phyloP scores from a whole-genome alignment of 2,797 vertebrate genomes.

The Myripristis jacobus region DNA sequence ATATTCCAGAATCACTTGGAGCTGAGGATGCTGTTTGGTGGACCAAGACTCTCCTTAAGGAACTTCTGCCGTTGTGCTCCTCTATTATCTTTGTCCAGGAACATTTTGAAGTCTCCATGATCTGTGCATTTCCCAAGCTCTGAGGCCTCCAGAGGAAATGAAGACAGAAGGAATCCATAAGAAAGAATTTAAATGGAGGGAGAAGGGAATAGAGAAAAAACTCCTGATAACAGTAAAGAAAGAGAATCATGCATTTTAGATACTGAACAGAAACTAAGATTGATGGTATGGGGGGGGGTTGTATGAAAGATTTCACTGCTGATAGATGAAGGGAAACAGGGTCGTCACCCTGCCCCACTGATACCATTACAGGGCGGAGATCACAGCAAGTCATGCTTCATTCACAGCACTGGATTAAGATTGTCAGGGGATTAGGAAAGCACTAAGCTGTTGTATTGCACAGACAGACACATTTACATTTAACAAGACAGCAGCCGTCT shows the following conservation, averaged over 20 bases:
- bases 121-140: too few relatives aligned
- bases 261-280: neutral
- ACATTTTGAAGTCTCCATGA: neutral
- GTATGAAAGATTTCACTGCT: neutral
- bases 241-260: neutral
- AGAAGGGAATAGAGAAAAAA: neutral
- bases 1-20: neutral
- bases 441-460: neutral
- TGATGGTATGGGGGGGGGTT: neutral
- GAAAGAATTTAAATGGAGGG: neutral
- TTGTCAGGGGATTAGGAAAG: slow-evolving; percentile 4
- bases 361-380: neutral
- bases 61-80: neutral
- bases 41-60: neutral
- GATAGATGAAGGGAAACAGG: neutral
- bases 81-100: neutral
- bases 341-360: neutral
- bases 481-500: neutral
- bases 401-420: slow-evolving; percentile 7
- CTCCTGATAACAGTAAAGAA: neutral
- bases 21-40: neutral
- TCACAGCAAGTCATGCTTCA: neutral
- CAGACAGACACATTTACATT: neutral
- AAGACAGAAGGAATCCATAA: neutral
- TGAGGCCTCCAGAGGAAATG: neutral